phyloP scores from a whole-genome alignment of 1,140 invertebrate genomes.

The Monochamus saltuarius region DNA sequence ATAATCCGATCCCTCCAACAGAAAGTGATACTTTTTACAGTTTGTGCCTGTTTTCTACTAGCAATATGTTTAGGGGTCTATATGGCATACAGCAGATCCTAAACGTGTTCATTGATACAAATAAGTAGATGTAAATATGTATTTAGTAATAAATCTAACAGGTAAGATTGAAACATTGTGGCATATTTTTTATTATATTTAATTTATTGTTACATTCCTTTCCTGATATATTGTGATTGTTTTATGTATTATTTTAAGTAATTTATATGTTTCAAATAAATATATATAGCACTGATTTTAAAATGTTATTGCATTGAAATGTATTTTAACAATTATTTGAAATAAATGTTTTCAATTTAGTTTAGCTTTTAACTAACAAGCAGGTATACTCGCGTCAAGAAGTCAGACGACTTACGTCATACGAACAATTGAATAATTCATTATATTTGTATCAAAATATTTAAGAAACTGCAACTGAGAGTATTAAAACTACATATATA shows the following conservation, averaged over 20 bases:
- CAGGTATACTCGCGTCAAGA: too few species aligned
- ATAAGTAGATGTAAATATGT: conserved; percentile 3
- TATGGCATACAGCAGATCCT: conserved; percentile 48
- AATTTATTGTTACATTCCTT: conserved; percentile 16
- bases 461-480: too few species aligned
- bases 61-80: conserved; percentile 67
- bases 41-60: conserved; percentile 63
- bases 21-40: conserved; percentile 64
- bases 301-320: too few species aligned
- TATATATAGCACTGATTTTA: not conserved
- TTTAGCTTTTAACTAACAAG: too few species aligned
- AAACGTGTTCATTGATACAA: conserved; percentile 4
- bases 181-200: conserved; percentile 14
- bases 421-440: too few species aligned
- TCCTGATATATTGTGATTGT: conserved; percentile 19
- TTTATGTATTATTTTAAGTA: conserved; percentile 1
- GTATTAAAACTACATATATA: too few species aligned
- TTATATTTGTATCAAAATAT: too few species aligned
- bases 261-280: not conserved
- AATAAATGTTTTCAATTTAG: too few species aligned
- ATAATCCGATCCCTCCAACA: conserved; percentile 75
- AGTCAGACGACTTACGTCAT: too few species aligned
- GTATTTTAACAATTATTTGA: too few species aligned
- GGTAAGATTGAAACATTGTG: conserved; percentile 8
- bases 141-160: not conserved